Conservation (phyloP, 2,888 invertebrate species). For the Taphrorychus bicolor region DNA sequence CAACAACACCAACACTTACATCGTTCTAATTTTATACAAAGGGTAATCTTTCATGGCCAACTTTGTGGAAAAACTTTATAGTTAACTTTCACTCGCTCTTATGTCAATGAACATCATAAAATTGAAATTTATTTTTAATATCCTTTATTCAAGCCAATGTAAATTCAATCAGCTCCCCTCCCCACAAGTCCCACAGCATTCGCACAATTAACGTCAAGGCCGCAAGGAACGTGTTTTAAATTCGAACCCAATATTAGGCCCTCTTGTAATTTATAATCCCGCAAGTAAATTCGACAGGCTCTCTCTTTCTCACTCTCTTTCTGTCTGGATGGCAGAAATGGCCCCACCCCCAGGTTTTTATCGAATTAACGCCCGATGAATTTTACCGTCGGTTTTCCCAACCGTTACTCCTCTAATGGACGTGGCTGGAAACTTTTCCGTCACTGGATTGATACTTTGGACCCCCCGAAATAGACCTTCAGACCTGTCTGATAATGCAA, state of each 20-base stretch:
- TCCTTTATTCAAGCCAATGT: not conserved
- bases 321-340: conserved; percentile 10
- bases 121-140: not conserved
- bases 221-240: not conserved
- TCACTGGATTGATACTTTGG: conserved; percentile 16
- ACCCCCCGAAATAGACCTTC: conserved; percentile 9
- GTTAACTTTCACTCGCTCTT: too few relatives aligned
- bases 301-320: conserved; percentile 4
- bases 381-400: conserved; percentile 33
- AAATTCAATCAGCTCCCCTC: not conserved
- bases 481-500: conserved; percentile 16
- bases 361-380: conserved; percentile 36
- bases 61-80: too few relatives aligned
- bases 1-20: too few relatives aligned
- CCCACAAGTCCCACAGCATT: not conserved
- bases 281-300: not conserved
- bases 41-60: too few relatives aligned
- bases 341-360: conserved; percentile 26
- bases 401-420: conserved; percentile 36
- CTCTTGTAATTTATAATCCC: conserved; percentile 8
- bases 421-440: conserved; percentile 30
- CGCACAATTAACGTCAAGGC: not conserved
- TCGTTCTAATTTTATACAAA: too few relatives aligned
- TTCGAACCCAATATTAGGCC: not conserved
- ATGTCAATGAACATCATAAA: too few relatives aligned